Base-by-base conservation (phyloP, 2,113 vertebrate species). In the Equus quagga region DNA sequence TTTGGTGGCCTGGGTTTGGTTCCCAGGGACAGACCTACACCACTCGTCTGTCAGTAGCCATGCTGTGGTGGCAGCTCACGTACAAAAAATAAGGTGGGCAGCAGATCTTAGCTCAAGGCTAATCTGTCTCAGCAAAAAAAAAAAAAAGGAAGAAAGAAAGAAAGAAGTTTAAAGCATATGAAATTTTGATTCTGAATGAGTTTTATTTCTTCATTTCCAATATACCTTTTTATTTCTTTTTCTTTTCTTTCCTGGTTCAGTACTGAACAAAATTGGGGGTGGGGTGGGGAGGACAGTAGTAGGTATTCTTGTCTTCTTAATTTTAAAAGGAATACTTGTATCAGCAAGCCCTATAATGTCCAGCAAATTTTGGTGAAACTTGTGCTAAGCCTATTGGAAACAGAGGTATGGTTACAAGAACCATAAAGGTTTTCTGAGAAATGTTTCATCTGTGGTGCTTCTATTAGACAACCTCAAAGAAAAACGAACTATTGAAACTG, bases 291-390 rank as follows among this genome's bases (percentile, higher is more conserved):
- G 15, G 21, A 23, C 15, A 51, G 8, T 44, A 44, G 58, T 54
- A 56, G 56, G 17, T 76, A 85, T n/a, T 7, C 12, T 65, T 93
- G 67, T 56, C 46, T 87, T 81, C 64, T 70, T 91, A 7, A 69
- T 94, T 95, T 88, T 95, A 41, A 96, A 92, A 93, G 69, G 13
- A 91, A 95, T 54, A 5, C 8, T 62, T 60, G 23, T n/a, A 67
- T 69, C 41, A 69, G n/a, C 41, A 85, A 95, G 36, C 3, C 54
- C 28, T 41, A 51, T 8, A 58, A 60, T 24, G 13, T 82, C 79
- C 92, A 89, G 31, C 54, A 86, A 94, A 86, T 87, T 81, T 90
- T 49, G 64, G 65, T n/a, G 44, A 62, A 93, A 72, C 14, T 44
- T 96, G 26, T 26, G 15, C 26, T 33, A 24, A 31, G 10, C 14